Conservation (phyloP, 2,888 invertebrate species). For the Nebria brevicollis region DNA sequence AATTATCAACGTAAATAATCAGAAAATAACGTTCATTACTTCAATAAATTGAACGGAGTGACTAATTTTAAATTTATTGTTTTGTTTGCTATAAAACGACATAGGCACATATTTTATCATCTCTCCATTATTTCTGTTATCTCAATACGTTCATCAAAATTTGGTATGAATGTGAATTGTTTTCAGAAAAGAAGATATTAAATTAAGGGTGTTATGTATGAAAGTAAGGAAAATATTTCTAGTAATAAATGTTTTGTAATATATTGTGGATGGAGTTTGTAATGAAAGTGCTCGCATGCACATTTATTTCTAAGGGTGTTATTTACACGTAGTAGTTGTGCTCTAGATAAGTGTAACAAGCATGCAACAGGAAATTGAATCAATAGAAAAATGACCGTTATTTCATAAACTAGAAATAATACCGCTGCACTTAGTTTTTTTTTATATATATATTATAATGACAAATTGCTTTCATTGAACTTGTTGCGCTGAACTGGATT, state of each 20-base stretch:
- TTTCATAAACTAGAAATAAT: slow-evolving; percentile 22
- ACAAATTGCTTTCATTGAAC: not conserved
- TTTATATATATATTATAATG: not conserved
- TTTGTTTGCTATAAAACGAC: not conserved
- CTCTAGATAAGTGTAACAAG: slow-evolving; percentile 38
- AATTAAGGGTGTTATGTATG: not conserved
- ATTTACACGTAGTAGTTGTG: slow-evolving; percentile 29
- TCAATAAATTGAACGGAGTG: not conserved
- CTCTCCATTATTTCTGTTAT: no score
- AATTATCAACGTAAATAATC: not conserved
- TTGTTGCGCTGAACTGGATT: not conserved
- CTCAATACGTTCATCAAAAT: no score
- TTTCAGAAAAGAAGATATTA: no score
- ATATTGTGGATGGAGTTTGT: not conserved
- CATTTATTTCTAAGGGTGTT: slow-evolving; percentile 21
- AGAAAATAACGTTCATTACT: not conserved
- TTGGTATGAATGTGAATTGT: no score
- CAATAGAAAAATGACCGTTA: slow-evolving; percentile 45
- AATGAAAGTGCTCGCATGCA: slow-evolving; percentile 5
- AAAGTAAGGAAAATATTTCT: not conserved
- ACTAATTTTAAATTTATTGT: not conserved
- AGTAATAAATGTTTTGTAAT: not conserved
- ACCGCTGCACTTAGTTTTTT: not conserved
- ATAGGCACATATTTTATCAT: no score
- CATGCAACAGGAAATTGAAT: slow-evolving; percentile 46